Evolutionary conservation across 2,113 vertebrate genomes (phyloP), one percentile per base, ranked within the genome.

Genomic region (Callocephalon fimbriatum): DNA sequence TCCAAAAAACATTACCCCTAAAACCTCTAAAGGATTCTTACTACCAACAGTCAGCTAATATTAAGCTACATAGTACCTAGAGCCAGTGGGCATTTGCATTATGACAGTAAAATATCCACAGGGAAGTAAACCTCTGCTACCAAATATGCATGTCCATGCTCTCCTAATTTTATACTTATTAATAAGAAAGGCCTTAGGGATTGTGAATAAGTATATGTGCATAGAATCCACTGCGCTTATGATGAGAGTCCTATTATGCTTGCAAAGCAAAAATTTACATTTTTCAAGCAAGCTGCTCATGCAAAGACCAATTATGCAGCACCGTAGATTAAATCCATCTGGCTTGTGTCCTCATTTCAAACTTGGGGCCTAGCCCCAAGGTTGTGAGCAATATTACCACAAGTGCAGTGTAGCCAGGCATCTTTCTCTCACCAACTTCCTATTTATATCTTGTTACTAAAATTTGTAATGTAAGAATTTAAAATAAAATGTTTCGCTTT

Each of bases 261-360:
- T 78, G 35, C 54, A 81, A 89, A 88, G 59, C 26, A 91, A 83
- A 96, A 96, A 66, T 62, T 83, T 68, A 47, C 67, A 68, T 95
- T 89, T 88, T 91, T 78, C 68, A 77, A 81, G 61, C 31, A 74
- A 42, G 40, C 10, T 91, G 42, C 54, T 84, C 73, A 71, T 73
- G 61, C 50, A 59, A 89, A 63, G 27, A 77, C 7, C 72, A 87
- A 35, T 93, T 85, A 91, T 63, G 56, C 56, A 72, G 20, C 51
- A 85, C 37, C 44, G 44, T 76, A 54, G 27, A 63, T 87, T 77
- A 87, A 91, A 74, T 78, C 37, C 27, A 51, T 58, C 27, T 78
- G 42, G 29, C 8, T 17, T 17, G 5, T 51, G 40, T 68, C 61
- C 9, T 82, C 74, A 27, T 73, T 83, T 32, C 22, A 80, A 45